phyloP scores from a whole-genome alignment of 2,113 vertebrate species.

The Colaptes auratus region DNA sequence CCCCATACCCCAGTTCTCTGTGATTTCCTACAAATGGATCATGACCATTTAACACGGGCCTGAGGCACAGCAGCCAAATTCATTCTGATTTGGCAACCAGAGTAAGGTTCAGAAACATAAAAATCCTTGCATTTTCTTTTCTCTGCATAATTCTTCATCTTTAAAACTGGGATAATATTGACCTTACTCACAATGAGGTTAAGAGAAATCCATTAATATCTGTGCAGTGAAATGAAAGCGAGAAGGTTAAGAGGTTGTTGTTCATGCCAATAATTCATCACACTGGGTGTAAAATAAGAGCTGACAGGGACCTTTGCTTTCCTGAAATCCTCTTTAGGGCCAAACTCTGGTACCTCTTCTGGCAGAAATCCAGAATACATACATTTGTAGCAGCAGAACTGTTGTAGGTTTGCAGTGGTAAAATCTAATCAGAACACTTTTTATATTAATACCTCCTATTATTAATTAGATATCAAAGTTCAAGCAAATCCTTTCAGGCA shows the following conservation, averaged over 20 bases:
- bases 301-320: constrained; percentile 33
- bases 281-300: background rate
- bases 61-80: background rate
- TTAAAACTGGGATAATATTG: background rate
- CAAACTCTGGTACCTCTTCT: background rate
- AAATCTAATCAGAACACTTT: background rate
- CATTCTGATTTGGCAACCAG: background rate
- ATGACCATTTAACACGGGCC: background rate
- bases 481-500: background rate
- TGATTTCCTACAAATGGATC: background rate
- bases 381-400: background rate
- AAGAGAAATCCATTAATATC: constrained; percentile 50
- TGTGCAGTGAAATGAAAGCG: constrained; percentile 42
- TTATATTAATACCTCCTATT: background rate
- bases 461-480: constrained; percentile 15
- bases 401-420: background rate
- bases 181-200: background rate
- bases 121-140: background rate
- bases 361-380: background rate
- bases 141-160: constrained; percentile 11
- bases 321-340: background rate
- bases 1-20: background rate
- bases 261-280: constrained; percentile 34
- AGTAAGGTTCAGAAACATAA: background rate
- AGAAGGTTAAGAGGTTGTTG: constrained; percentile 44